A percentile compares a stretch with the other conserved stretches of the same genome.
Evolutionary conservation across 2,888 invertebrate species (phyloP).

Genomic region (Gnatocerus cornutus): DNA sequence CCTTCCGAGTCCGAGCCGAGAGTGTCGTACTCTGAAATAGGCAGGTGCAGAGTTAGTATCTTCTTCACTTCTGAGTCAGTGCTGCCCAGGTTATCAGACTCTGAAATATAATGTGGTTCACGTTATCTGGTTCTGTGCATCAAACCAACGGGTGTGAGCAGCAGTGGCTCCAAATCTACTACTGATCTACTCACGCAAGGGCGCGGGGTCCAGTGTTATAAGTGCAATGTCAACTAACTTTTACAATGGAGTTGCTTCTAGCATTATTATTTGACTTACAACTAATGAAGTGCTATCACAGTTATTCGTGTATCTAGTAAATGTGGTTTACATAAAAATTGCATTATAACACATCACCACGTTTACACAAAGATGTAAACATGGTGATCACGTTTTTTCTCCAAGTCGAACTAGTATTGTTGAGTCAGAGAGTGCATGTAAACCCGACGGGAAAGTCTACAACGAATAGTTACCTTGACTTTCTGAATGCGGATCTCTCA

Average conservation of each 20-base stretch:
- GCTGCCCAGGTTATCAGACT: constrained; percentile 95
- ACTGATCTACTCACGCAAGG: constrained; percentile 12
- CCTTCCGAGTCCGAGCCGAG: constrained; percentile 88
- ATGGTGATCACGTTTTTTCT: not conserved
- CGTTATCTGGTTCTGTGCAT: constrained; percentile 37
- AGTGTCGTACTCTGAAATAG: constrained; percentile 94
- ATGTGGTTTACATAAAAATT: no score
- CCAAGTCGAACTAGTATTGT: not conserved
- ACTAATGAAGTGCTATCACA: no score
- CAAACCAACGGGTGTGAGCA: constrained; percentile 55
- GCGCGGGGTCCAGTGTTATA: not conserved
- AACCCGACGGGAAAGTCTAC: not conserved
- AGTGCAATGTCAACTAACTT: no score
- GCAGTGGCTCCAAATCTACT: constrained; percentile 61
- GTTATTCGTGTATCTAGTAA: no score
- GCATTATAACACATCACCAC: not conserved
- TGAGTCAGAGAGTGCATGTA: constrained; percentile 4
- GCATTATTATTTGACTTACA: no score
- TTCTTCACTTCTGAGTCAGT: constrained; percentile 96
- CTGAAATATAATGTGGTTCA: constrained; percentile 73
- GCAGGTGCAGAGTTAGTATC: constrained; percentile 93
- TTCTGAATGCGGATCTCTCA: constrained; percentile 87
- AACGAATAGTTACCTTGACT: constrained; percentile 80
- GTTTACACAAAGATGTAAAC: not conserved
- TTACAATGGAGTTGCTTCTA: no score